Base-by-base conservation (phyloP, 2,888 invertebrate genomes). In the Watsonalla cultraria region DNA sequence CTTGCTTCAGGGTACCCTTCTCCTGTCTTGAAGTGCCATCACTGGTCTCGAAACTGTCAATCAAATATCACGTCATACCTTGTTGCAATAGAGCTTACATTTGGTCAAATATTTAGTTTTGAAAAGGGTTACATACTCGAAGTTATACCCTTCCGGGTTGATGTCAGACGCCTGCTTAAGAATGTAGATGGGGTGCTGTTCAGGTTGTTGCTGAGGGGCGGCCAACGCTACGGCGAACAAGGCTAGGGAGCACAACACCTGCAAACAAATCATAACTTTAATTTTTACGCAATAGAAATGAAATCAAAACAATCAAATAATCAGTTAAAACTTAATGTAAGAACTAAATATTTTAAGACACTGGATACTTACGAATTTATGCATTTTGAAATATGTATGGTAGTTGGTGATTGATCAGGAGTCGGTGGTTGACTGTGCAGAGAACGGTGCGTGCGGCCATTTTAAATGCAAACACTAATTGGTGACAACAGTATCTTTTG, bases 21-120 rank as follows among this genome's bases (percentile, higher is more conserved):
- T 92, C 92, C 58, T 92, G 88, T 51, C 91, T 89, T 35, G 89
- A 70, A 7, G 86, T 90, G 47, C 92, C 92, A 69, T 92, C 91
- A 67, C 91, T 91, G 0, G 91, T 91, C 63, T 92, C 91, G 65
- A 86, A 91, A 42, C 90, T 90, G 63, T n/a, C 4, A 8, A 42
- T 15, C 49, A 5, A 37, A 49, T 33, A 47, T 48, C 24, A 39
- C 15, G 49, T 49, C 6, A 42, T 13, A 0, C 11, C 1, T 9
- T 6, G 5, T n/a, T 8, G 5, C 5, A 35, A 33, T 46, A 34
- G 14, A 14, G 15, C 9, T 6, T 45, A 9, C 7, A 24, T 33
- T 53, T 45, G 13, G 0, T 45, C 8, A 34, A 11, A 45, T 8
- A 5, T 50, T 33, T 15, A 51, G 15, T 7, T 8, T 37, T 47